Evolutionary conservation across 2,888 invertebrate genomes (phyloP).

Genomic region (Trachelus iudaicus): DNA sequence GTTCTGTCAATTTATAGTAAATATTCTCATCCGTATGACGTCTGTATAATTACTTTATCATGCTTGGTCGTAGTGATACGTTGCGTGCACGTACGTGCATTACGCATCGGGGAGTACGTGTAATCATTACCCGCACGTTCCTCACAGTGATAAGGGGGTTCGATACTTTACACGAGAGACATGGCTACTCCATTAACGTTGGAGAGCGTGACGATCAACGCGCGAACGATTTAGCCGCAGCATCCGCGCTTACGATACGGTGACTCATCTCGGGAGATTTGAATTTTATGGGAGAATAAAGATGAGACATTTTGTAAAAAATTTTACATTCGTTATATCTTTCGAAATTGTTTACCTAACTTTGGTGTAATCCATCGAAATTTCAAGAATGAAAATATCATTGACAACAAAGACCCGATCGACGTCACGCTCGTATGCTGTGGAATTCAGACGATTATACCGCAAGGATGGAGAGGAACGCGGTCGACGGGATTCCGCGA

Average conservation of each 20-base stretch:
- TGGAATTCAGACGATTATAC: neutral
- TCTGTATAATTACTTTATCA: neutral
- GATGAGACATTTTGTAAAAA: neutral
- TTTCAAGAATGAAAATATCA: too few species aligned
- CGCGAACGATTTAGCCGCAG: constrained; percentile 48
- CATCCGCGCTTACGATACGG: constrained; percentile 24
- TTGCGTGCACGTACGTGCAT: neutral
- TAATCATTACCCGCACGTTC: constrained; percentile 46
- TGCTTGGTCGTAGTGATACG: neutral
- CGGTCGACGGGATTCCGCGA: neutral
- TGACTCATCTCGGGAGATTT: constrained; percentile 47
- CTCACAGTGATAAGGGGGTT: constrained; percentile 12
- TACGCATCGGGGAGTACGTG: neutral
- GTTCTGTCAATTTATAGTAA: neutral
- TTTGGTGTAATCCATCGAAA: neutral
- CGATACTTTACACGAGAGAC: constrained; percentile 48
- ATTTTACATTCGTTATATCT: neutral
- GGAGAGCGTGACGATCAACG: constrained; percentile 40
- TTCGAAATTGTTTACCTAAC: neutral
- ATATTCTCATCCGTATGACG: neutral
- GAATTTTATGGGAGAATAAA: constrained; percentile 19
- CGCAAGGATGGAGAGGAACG: neutral
- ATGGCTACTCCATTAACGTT: constrained; percentile 59
- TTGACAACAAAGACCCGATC: neutral
- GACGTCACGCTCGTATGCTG: neutral